Percentiles rank a stretch among this genome's conserved stretches.
Evolutionary conservation across 2,888 invertebrate genomes (phyloP).

Genomic region (Noctua janthe): DNA sequence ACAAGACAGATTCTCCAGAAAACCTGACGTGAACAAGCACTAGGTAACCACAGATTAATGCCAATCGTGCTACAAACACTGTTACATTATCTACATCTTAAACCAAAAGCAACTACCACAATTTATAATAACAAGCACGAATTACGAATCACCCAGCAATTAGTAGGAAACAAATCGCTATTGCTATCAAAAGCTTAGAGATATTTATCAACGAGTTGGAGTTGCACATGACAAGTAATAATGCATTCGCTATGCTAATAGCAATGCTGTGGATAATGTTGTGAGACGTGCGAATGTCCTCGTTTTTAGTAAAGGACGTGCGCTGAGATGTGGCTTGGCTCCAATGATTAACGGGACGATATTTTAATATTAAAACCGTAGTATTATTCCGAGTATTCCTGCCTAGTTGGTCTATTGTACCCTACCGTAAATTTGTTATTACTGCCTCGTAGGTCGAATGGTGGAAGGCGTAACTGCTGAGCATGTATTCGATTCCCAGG

Average conservation of each 20-base stretch:
- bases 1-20: constrained; percentile 24
- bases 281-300: constrained; percentile 80
- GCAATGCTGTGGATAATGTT: constrained; percentile 65
- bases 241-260: constrained; percentile 80
- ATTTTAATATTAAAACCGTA: too few relatives aligned
- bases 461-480: too few relatives aligned
- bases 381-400: too few relatives aligned
- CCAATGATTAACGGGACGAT: constrained; percentile 24
- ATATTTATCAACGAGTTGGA: constrained; percentile 63
- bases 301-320: constrained; percentile 77
- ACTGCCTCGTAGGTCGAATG: too few relatives aligned
- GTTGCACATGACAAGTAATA: constrained; percentile 77
- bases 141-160: constrained; percentile 65
- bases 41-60: constrained; percentile 33
- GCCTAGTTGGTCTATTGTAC: too few relatives aligned
- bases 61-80: constrained; percentile 51
- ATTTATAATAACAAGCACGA: constrained; percentile 60
- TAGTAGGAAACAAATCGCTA: constrained; percentile 64
- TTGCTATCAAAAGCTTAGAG: constrained; percentile 63
- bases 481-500: too few relatives aligned
- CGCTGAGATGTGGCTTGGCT: constrained; percentile 51
- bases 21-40: constrained; percentile 30
- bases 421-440: too few relatives aligned
- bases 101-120: constrained; percentile 43
- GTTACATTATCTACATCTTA: constrained; percentile 51